A percentile compares a stretch with the other conserved stretches of the same genome.
phyloP scores from a whole-genome alignment of 1,140 invertebrate species.

The Lithobius niger region DNA sequence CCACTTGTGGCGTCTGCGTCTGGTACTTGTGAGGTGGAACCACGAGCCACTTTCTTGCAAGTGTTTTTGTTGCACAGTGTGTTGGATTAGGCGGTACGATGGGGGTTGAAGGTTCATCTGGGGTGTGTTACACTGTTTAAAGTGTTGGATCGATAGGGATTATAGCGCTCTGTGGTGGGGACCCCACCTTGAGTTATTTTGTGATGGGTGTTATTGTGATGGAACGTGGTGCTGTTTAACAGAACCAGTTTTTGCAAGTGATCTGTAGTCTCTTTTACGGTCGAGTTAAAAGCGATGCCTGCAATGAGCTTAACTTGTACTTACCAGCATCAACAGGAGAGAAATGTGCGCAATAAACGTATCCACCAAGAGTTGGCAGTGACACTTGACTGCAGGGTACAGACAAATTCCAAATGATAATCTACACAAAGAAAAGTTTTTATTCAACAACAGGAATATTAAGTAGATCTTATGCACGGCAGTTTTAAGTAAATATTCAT shows the following conservation, averaged over 20 bases:
- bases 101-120: too few species aligned
- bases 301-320: conserved; percentile 26
- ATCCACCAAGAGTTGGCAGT: conserved; percentile 50
- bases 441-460: too few species aligned
- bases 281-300: neutral
- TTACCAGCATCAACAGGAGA: conserved; percentile 54
- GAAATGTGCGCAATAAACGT: conserved; percentile 44
- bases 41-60: too few species aligned
- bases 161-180: neutral
- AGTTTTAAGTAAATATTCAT: too few species aligned
- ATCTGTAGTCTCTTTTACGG: too few species aligned
- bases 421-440: conserved; percentile 21
- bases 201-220: neutral
- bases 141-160: neutral
- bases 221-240: neutral
- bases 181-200: neutral
- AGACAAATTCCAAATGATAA: conserved; percentile 42
- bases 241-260: neutral
- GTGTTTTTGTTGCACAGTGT: too few species aligned
- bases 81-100: too few species aligned
- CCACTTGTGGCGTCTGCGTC: too few species aligned
- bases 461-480: too few species aligned
- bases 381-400: conserved; percentile 29
- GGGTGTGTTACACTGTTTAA: too few species aligned
- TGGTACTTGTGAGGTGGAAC: too few species aligned